Base-by-base conservation (phyloP, 92 coral and sea anemone genomes). In the Metridium senile region DNA sequence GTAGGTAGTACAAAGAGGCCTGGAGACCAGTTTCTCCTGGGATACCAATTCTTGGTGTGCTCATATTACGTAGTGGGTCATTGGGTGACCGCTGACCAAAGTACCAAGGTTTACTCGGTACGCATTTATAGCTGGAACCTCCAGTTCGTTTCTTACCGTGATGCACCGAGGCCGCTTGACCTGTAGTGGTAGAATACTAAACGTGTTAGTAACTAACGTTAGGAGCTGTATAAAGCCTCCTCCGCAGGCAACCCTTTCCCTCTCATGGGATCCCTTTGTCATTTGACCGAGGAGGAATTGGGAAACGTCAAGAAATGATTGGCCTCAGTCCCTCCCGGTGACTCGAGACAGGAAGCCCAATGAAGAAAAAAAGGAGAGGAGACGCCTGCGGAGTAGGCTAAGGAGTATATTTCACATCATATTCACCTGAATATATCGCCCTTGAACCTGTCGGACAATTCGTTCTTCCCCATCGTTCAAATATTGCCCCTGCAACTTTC, bases 31-130 rank as follows among this genome's bases (percentile, higher is more conserved):
- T 77, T 47, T 73, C 72, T 17, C 69, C 80, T 11, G 80, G 75
- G 9, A 84, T 72, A 39, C 74, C 66, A 18, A 71, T 62, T 22
- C 39, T 52, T 70, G 51, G 35, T 34, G 43, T 54, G 58, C 83
- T 63, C 2, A 66, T 53, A 70, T 88, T 87, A 11, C 63, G 77
- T 7, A 90, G 81, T 9, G 91, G 72, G 33, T 80, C 66, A 26
- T 77, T 76, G 26, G 81, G 88, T 29, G 78, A 81, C 25, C 82
- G 82, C 56, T 86, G 90, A 10, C 86, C 80, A 77, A 89, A 91
- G 72, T 85, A 91, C 97, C 97, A 91, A 28, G 97, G 97, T 49
- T 82, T 81, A 80, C 67, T 82, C 30, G 97, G 97, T 0, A 88
- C 65, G 65, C 97, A 91, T 21, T 83, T 79, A 74, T 69, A 88